phyloP scores from a whole-genome alignment of 2,797 vertebrate genomes.

The Euphonia xanthogaster region DNA sequence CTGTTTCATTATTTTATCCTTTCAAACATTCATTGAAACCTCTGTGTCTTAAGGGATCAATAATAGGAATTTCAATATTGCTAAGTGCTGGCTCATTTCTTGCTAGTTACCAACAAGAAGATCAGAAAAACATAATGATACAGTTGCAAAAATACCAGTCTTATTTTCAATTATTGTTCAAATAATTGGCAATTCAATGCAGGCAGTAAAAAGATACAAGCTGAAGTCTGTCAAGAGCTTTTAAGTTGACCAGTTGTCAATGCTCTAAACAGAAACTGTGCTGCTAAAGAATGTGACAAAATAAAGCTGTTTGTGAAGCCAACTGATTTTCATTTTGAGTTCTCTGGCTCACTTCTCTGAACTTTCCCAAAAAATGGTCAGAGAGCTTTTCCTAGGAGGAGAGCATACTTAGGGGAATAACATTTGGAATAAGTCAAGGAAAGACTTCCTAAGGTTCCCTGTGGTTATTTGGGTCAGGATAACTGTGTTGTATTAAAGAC shows the following conservation, averaged over 20 bases:
- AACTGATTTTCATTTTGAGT: neutral
- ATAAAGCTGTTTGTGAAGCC: neutral
- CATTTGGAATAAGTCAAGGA: neutral
- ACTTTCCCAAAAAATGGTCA: neutral
- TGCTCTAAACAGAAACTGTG: neutral
- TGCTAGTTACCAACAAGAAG: neutral
- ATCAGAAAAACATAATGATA: neutral
- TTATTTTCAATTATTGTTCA: neutral
- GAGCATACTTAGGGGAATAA: neutral
- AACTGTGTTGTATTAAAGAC: neutral
- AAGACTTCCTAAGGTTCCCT: neutral
- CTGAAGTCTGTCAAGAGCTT: neutral
- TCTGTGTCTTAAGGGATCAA: neutral
- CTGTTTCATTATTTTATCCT: neutral
- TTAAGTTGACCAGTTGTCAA: neutral
- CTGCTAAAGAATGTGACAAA: neutral
- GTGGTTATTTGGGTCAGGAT: neutral
- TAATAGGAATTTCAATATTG: neutral
- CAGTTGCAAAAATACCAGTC: neutral
- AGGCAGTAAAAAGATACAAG: neutral
- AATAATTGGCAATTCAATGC: neutral
- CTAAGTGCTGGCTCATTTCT: neutral
- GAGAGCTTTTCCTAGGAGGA: neutral
- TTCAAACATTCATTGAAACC: neutral
- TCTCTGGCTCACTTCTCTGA: neutral